These are phyloP conservation scores for Phenacoccus solenopsis DNA, from an alignment of 1,140 invertebrate genomes.

Conservation along the genomic window DNA sequence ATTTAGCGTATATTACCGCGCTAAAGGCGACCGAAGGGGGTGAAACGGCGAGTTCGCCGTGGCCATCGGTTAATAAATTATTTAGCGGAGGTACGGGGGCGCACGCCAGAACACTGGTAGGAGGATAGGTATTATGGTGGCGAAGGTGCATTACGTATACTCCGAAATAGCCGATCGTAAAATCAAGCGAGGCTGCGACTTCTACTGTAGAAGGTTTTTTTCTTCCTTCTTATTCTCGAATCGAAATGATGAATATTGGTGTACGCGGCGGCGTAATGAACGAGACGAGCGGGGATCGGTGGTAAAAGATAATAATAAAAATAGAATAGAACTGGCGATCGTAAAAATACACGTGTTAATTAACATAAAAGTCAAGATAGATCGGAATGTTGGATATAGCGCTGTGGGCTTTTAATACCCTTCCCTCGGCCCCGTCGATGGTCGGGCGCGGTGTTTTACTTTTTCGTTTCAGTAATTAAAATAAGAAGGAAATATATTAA, in stretches of 20 bases:
- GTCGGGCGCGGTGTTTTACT: neutral
- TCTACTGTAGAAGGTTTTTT: neutral
- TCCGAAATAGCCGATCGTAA: neutral
- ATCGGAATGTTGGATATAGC: neutral
- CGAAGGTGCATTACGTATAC: too few relatives aligned
- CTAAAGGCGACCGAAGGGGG: neutral
- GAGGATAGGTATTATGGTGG: too few relatives aligned
- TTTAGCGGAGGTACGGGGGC: too few relatives aligned
- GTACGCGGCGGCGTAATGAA: neutral
- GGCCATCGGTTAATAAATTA: too few relatives aligned
- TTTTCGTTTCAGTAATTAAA: neutral
- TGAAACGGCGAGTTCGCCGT: neutral
- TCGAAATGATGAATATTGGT: neutral
- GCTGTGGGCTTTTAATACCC: neutral
- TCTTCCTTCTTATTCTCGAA: neutral
- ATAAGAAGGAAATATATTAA: neutral
- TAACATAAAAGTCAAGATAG: neutral
- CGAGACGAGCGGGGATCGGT: too few relatives aligned
- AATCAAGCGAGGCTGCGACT: neutral
- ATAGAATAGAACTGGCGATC: neutral
- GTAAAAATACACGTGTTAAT: conserved; percentile 3
- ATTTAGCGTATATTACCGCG: neutral
- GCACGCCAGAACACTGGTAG: too few relatives aligned
- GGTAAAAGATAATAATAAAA: neutral
- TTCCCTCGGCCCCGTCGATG: neutral